Conservation (phyloP, 2,113 vertebrate genomes). For the Chloropsis hardwickii region DNA sequence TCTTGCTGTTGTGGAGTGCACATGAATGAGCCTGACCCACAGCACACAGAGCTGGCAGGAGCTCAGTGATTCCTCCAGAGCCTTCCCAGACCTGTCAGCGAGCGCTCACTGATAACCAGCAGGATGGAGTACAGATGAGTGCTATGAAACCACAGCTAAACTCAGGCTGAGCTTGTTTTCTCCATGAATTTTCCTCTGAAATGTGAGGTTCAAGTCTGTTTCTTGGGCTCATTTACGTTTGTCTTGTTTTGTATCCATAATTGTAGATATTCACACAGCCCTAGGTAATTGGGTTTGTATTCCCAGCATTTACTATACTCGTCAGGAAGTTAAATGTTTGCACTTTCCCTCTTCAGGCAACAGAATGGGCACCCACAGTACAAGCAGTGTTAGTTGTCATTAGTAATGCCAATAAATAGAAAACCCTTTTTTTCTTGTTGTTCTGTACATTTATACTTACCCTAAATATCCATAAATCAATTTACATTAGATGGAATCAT, state of each 20-base stretch:
- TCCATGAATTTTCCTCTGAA: not conserved
- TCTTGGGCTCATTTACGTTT: not conserved
- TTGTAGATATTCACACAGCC: not conserved
- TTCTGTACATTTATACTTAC: not conserved
- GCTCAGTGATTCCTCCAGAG: not conserved
- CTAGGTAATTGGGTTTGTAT: not conserved
- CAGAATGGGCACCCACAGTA: not conserved
- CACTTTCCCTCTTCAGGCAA: not conserved
- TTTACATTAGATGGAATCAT: not conserved
- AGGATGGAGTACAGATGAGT: not conserved
- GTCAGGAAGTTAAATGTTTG: not conserved
- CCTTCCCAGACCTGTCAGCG: not conserved
- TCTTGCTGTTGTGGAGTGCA: too few relatives aligned
- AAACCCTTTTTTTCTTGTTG: accelerated
- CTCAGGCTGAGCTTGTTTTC: not conserved
- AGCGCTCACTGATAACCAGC: not conserved
- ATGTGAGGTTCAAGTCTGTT: not conserved
- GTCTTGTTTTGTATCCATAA: not conserved
- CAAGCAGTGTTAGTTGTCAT: not conserved
- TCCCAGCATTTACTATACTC: not conserved
- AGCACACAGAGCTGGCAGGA: not conserved
- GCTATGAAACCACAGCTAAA: not conserved
- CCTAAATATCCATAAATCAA: not conserved
- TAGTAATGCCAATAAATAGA: not conserved
- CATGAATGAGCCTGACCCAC: not conserved